Conservation (phyloP, 2,888 invertebrate genomes). For the Ophion ellenae region DNA sequence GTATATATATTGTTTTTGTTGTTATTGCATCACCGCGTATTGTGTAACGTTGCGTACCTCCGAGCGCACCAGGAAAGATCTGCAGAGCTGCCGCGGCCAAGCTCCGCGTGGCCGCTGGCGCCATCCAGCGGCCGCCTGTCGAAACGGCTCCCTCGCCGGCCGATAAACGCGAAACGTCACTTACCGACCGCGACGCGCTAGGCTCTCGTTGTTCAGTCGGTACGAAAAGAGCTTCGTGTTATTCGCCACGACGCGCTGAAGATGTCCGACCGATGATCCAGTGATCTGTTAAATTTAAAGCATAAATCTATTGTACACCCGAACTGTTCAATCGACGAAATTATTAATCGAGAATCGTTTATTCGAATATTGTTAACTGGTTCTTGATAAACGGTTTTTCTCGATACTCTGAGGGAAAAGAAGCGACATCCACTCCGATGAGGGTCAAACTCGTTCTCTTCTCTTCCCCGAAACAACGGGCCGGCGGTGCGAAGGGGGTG, state of each 20-base stretch:
- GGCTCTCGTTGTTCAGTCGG: not conserved
- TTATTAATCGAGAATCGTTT: too few species aligned
- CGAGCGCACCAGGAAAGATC: not conserved
- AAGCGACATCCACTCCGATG: too few species aligned
- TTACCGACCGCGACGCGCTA: conserved; percentile 15
- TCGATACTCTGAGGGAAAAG: too few species aligned
- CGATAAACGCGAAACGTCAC: not conserved
- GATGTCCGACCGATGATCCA: not conserved
- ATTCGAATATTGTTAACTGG: too few species aligned
- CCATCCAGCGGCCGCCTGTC: not conserved
- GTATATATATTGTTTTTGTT: not conserved
- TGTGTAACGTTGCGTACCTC: not conserved
- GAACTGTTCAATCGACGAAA: not conserved
- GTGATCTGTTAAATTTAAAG: not conserved
- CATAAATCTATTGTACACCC: not conserved
- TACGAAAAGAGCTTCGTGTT: not conserved
- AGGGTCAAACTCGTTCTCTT: too few species aligned
- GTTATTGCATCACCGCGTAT: not conserved
- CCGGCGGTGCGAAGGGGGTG: not conserved
- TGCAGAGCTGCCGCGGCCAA: not conserved
- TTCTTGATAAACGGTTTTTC: too few species aligned
- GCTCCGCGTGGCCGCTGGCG: not conserved
- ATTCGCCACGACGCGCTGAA: not conserved
- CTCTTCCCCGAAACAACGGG: too few species aligned
- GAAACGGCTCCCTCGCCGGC: not conserved